phyloP scores from a whole-genome alignment of 2,113 vertebrate genomes.

The Hystrix cristata region DNA sequence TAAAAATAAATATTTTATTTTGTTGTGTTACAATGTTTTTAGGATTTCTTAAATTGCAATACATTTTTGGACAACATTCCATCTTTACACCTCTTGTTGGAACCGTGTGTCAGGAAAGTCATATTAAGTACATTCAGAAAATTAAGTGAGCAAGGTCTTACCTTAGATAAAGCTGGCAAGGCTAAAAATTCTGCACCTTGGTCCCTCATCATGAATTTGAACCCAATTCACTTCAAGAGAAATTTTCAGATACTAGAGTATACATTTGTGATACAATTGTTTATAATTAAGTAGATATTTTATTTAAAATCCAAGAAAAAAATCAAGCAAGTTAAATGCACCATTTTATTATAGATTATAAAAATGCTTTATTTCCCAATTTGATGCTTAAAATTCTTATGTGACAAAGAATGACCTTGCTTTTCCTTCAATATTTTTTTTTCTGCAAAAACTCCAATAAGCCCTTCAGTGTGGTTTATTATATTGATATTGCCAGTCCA shows the following conservation, averaged over 20 bases:
- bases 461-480: slow-evolving; percentile 56
- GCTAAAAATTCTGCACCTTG: neutral
- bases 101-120: neutral
- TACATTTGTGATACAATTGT: neutral
- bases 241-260: neutral
- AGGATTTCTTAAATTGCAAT: neutral
- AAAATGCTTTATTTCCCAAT: slow-evolving; percentile 53
- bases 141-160: neutral
- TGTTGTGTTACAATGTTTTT: neutral
- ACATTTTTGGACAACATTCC: neutral
- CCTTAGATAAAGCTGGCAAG: neutral
- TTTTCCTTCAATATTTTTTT: slow-evolving; percentile 30
- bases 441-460: neutral
- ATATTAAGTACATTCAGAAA: neutral
- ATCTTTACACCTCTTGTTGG: neutral
- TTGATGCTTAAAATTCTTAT: slow-evolving; percentile 11
- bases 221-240: neutral
- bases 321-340: neutral
- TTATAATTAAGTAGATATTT: neutral
- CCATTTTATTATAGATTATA: slow-evolving; percentile 4
- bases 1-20: neutral
- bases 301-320: neutral
- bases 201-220: neutral
- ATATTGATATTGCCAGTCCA: slow-evolving; percentile 45
- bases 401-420: slow-evolving; percentile 29